phyloP scores from a whole-genome alignment of 2,113 vertebrate species.

The mouse (Mus musculus) region GRCm39 chr10:85426501-85427000 shows the following conservation, averaged over 20 bases:
- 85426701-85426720: not conserved
- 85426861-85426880: not conserved
- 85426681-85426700: not conserved
- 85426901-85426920: not conserved
- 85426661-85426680: no score
- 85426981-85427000: not conserved
- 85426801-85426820: not conserved
- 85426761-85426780: not conserved
- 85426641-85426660: not conserved
- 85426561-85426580: not conserved
- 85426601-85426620: not conserved
- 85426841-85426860: not conserved
- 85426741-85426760: not conserved
- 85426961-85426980: not conserved
- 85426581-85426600: not conserved
- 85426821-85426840: not conserved
- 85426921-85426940: not conserved
- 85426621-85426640: not conserved
- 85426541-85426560: rapidly evolving
- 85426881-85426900: not conserved
- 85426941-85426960: not conserved
- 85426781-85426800: not conserved
- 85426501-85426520: not conserved
- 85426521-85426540: not conserved
- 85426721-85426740: not conserved